Evolutionary conservation across 2,888 invertebrate genomes (phyloP).

Genomic region (Allolobophora icterica): DNA sequence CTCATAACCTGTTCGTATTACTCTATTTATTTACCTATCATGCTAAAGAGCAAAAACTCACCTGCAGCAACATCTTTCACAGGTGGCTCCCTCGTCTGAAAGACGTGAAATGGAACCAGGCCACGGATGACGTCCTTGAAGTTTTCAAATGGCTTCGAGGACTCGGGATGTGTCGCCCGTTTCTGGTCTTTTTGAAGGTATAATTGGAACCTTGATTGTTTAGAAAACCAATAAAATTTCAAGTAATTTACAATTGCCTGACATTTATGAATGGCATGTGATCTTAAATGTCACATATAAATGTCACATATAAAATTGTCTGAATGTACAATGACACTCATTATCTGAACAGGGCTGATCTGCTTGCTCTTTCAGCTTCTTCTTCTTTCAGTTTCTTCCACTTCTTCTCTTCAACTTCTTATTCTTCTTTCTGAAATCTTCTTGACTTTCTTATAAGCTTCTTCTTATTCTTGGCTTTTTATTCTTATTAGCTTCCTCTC

Average conservation of each 20-base stretch:
- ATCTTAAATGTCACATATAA: too few species aligned
- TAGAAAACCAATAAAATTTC: neutral
- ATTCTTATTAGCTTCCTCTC: too few species aligned
- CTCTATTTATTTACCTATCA: neutral
- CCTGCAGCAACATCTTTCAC: neutral
- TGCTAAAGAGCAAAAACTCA: neutral
- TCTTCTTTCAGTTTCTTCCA: too few species aligned
- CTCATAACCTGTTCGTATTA: too few species aligned
- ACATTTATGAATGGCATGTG: neutral
- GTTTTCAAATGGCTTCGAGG: constrained; percentile 27
- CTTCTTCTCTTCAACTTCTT: too few species aligned
- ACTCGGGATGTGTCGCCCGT: constrained; percentile 33
- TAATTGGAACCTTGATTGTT: constrained; percentile 22
- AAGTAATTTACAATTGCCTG: neutral
- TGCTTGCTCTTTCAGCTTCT: too few species aligned
- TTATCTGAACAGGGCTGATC: too few species aligned
- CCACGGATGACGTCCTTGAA: constrained; percentile 31
- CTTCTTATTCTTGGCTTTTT: too few species aligned
- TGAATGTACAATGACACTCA: too few species aligned
- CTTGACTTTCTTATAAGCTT: too few species aligned
- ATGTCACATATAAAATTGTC: too few species aligned
- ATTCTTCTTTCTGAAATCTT: too few species aligned
- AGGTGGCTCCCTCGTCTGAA: constrained; percentile 19
- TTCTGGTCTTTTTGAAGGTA: constrained; percentile 37
- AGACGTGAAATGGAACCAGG: constrained; percentile 35